A percentile compares a stretch with the other conserved stretches of the same genome.
These are phyloP conservation scores for Acanthisitta chloris DNA, from an alignment of 2,113 vertebrate species.

Conservation along the genomic window DNA sequence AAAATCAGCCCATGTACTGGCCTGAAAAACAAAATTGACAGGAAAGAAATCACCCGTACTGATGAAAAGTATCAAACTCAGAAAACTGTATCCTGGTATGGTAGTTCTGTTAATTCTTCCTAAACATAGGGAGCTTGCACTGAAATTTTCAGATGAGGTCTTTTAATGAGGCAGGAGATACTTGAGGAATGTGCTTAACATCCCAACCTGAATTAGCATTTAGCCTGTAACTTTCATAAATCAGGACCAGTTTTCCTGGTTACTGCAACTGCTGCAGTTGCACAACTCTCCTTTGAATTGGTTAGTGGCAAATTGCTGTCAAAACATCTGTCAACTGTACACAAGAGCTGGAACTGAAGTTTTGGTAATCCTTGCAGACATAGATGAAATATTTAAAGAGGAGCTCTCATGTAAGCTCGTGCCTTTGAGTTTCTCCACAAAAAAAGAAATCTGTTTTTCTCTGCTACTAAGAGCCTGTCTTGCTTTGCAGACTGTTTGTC, in stretches of 20 bases:
- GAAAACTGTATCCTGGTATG: not conserved
- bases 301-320: not conserved
- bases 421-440: not conserved
- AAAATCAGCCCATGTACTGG: conserved; percentile 98
- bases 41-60: not conserved
- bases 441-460: not conserved
- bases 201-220: not conserved
- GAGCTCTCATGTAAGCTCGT: not conserved
- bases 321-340: not conserved
- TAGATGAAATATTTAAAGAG: not conserved
- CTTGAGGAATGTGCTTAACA: not conserved
- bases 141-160: not conserved
- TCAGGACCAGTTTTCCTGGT: not conserved
- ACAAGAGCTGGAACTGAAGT: not conserved
- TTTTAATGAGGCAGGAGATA: not conserved
- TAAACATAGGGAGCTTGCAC: not conserved
- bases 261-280: not conserved
- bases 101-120: not conserved
- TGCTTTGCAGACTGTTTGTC: not conserved
- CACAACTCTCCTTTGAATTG: not conserved
- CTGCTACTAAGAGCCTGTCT: not conserved
- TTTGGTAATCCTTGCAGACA: not conserved
- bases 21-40: conserved; percentile 74
- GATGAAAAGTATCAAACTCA: not conserved
- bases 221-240: not conserved